phyloP scores from a whole-genome alignment of 2,113 vertebrate genomes.

The Centropus bengalensis region DNA sequence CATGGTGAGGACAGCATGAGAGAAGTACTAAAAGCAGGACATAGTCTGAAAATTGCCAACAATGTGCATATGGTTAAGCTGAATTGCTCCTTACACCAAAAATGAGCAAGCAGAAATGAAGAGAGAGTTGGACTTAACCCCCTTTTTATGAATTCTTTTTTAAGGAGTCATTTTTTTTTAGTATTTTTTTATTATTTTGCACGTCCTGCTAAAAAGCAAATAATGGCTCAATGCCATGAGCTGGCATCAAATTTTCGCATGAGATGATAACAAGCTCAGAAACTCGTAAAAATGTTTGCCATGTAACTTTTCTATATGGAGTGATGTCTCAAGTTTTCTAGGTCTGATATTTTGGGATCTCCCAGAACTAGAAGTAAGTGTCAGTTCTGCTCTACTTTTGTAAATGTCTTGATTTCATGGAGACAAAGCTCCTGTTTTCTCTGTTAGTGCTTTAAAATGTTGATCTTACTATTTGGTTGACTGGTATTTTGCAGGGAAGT shows the following conservation, averaged over 20 bases:
- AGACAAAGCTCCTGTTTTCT: neutral
- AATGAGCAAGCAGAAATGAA: neutral
- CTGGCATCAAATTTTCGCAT: neutral
- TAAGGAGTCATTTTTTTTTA: neutral
- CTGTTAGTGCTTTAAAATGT: neutral
- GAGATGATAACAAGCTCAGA: neutral
- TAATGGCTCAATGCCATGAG: neutral
- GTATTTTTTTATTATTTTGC: neutral
- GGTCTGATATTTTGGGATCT: conserved; percentile 60
- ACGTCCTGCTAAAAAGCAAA: neutral
- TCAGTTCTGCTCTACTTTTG: conserved; percentile 54
- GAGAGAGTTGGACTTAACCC: neutral
- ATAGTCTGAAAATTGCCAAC: neutral
- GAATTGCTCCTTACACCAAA: neutral
- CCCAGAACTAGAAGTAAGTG: conserved; percentile 44
- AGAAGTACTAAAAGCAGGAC: neutral
- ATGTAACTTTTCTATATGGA: conserved; percentile 9
- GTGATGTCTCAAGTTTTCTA: conserved; percentile 43
- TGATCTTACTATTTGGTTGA: neutral
- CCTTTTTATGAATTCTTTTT: neutral
- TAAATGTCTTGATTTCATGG: neutral
- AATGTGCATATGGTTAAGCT: neutral
- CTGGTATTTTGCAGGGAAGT: neutral
- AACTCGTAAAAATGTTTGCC: neutral
- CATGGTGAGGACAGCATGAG: neutral